A percentile compares a stretch with the other conserved stretches of the same genome.
Conservation (phyloP, 2,888 invertebrate species). For the Artemia sinica region DNA sequence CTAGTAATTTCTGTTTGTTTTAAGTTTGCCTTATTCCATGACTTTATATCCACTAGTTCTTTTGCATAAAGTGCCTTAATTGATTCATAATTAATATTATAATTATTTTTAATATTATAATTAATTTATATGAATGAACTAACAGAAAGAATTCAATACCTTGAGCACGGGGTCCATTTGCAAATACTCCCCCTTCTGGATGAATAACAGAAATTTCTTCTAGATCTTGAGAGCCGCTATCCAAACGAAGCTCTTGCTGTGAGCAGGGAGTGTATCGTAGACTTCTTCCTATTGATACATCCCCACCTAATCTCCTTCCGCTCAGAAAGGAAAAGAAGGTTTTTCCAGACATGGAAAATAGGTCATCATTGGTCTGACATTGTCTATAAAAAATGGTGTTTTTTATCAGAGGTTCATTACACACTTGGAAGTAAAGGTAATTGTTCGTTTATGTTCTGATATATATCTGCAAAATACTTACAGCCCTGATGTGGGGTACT, state of each 20-base stretch:
- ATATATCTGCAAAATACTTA: no score
- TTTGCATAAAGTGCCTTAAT: no score
- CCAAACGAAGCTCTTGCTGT: slow-evolving; percentile 3
- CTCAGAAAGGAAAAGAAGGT: slow-evolving; percentile 11
- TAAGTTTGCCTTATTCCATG: no score
- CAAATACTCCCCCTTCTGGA: background rate
- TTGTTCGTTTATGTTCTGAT: no score
- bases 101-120: no score
- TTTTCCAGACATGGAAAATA: background rate
- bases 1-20: no score
- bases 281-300: background rate
- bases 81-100: no score
- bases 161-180: background rate
- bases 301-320: slow-evolving; percentile 4
- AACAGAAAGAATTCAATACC: background rate
- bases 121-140: no score
- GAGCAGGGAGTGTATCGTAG: slow-evolving; percentile 8
- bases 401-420: no score
- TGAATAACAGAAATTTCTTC: slow-evolving; percentile 10
- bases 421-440: no score
- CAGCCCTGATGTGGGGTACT: no score
- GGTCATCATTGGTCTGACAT: background rate
- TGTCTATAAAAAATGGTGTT: background rate
- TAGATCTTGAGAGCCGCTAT: background rate
- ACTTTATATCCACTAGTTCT: no score